Evolutionary conservation across 92 coral and sea anemone species (phyloP), one percentile per base, ranked within the genome.

Genomic region (Epizoanthus rinbou): DNA sequence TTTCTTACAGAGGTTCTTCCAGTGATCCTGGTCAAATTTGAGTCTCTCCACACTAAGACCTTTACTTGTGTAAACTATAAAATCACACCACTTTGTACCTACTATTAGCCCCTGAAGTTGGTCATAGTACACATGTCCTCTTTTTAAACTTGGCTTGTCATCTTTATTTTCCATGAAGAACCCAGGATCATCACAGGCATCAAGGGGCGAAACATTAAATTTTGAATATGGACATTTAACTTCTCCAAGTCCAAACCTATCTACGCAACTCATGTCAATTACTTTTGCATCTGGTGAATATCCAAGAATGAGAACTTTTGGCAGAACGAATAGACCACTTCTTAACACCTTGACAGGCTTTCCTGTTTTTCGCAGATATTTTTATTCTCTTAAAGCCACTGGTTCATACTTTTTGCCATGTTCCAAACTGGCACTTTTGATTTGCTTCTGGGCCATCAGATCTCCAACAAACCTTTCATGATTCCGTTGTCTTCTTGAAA

Each of bases 281-380:
- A 91, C 86, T 68, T 88, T 88, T 39, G 80, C 90, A 83, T 91
- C 88, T 8, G 95, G 95, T 22, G 95, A 64, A 63, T 82, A 78
- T 14, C 92, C 92, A 54, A 91, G 76, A 19, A 92, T 74, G n/a
- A 69, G 85, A 53, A 84, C 22, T 41, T 84, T 80, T 52, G 83
- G 89, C 2, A 86, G 87, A 0, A 92, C 82, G 70, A 87, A 84
- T 3, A 92, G 85, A 3, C 95, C 91, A 80, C 86, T 65, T 45
- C 78, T 54, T 15, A 85, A 33, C 13, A 89, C 86, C 22, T 76
- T 82, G 1, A 91, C 86, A 59, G 92, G 90, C 43, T 59, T 89
- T 53, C 87, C 81, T 22, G 64, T 83, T 82, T 56, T 86, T 2
- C 62, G 15, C 85, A 89, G 22, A 16, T 73, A 64, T 43, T 82